Evolutionary conservation across 2,888 invertebrate genomes (phyloP).

Genomic region (Myopa tessellatipennis): DNA sequence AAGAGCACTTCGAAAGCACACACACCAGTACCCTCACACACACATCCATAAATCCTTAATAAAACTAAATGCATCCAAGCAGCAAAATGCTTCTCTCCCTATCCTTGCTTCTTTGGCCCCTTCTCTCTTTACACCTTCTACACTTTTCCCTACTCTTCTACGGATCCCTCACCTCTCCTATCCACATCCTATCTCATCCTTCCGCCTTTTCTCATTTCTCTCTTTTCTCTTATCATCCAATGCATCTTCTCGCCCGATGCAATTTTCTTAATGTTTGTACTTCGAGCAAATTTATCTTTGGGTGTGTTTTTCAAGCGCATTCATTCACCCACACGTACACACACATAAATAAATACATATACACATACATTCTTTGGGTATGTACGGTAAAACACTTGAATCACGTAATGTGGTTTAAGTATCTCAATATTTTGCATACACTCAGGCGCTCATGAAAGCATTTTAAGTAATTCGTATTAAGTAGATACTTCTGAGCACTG

Average conservation of each 20-base stretch:
- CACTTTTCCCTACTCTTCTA: background rate
- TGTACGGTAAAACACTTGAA: constrained; percentile 8
- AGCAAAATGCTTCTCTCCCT: too few relatives aligned
- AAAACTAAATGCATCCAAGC: too few relatives aligned
- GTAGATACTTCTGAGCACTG: background rate
- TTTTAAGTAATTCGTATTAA: constrained; percentile 36
- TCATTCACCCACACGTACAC: constrained; percentile 4
- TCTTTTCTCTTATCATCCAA: background rate
- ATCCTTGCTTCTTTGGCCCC: background rate
- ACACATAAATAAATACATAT: background rate
- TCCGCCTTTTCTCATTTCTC: background rate
- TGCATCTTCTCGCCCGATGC: background rate
- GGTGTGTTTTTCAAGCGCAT: constrained; percentile 28
- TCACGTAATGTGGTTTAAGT: constrained; percentile 40
- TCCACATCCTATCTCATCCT: background rate
- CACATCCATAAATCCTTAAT: too few relatives aligned
- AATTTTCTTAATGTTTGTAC: constrained; percentile 6
- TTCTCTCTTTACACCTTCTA: background rate
- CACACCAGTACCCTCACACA: too few relatives aligned
- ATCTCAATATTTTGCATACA: constrained; percentile 39
- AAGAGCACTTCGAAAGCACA: too few relatives aligned
- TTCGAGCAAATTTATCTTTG: constrained; percentile 9
- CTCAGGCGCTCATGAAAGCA: constrained; percentile 27
- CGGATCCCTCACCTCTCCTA: background rate
- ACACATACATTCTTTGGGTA: background rate